These are phyloP conservation scores for Drosophila bunnanda DNA, from an alignment of 2,888 invertebrate species.

Conservation along the genomic window DNA sequence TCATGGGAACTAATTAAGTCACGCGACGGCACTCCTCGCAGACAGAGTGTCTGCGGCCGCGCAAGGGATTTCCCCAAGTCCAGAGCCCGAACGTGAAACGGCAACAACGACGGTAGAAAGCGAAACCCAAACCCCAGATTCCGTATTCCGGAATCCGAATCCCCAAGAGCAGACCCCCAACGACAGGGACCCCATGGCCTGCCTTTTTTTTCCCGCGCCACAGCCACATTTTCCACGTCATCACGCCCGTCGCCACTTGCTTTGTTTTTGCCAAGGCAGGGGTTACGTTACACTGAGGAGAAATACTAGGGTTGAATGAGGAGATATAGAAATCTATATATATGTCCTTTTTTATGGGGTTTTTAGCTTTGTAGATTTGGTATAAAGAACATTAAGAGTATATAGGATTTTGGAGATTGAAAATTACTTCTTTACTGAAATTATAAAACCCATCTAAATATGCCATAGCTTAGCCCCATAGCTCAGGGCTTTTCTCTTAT, in stretches of 20 bases:
- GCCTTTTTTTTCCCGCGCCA: conserved; percentile 38
- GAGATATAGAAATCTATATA: background rate
- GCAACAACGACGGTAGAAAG: background rate
- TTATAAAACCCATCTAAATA: background rate
- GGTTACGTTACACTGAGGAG: background rate
- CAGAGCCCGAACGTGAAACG: background rate
- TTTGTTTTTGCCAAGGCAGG: conserved; percentile 63
- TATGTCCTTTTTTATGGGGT: background rate
- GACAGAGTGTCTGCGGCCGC: conserved; percentile 68
- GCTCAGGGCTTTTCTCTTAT: background rate
- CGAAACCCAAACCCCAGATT: conserved; percentile 20
- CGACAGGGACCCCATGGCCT: conserved; percentile 21
- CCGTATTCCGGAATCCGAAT: conserved; percentile 16
- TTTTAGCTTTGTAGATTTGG: background rate
- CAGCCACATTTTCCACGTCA: conserved; percentile 70
- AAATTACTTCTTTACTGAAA: background rate
- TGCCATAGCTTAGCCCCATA: background rate
- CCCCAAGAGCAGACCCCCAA: conserved; percentile 8
- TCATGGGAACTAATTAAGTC: conserved; percentile 68
- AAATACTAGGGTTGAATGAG: background rate
- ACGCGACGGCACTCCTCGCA: conserved; percentile 55
- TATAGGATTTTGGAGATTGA: background rate
- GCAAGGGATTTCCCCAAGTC: conserved; percentile 24
- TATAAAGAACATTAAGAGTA: fast-evolving
- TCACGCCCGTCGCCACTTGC: conserved; percentile 63